These are phyloP conservation scores for Thereva nobilitata DNA, from an alignment of 2,888 invertebrate genomes.

Conservation along the genomic window DNA sequence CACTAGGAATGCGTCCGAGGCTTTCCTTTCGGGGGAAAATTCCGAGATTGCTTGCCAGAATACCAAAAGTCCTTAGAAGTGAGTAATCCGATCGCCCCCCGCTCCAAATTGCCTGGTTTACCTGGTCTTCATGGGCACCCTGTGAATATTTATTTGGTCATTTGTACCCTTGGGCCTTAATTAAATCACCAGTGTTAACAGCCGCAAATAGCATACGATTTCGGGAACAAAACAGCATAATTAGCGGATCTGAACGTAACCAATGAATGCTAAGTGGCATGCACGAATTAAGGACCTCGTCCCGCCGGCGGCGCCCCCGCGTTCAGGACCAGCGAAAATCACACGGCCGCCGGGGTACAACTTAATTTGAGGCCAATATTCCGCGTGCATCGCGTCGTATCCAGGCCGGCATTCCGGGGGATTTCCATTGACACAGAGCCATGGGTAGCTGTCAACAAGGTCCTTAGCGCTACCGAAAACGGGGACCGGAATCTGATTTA, in stretches of 20 bases:
- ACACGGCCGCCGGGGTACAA: conserved; percentile 27
- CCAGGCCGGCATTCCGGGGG: conserved; percentile 13
- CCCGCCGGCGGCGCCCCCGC: conserved; percentile 25
- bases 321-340: conserved; percentile 26
- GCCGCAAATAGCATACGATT: conserved; percentile 38
- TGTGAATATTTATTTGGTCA: conserved; percentile 32
- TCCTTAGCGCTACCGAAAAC: conserved; percentile 3
- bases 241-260: conserved; percentile 38
- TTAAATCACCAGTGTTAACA: conserved; percentile 40
- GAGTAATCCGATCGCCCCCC: background rate
- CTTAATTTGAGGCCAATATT: conserved; percentile 31
- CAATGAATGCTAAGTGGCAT: conserved; percentile 36
- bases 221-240: conserved; percentile 40
- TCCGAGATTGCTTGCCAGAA: background rate
- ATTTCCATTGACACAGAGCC: conserved; percentile 2
- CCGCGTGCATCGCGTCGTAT: no score
- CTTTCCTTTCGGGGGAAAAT: background rate
- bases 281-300: conserved; percentile 26
- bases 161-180: conserved; percentile 26
- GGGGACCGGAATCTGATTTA: conserved; percentile 31
- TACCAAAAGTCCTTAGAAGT: background rate
- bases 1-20: no score
- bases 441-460: conserved; percentile 27
- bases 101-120: background rate
- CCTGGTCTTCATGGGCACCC: conserved; percentile 32